Base-by-base conservation (phyloP, 2,797 vertebrate species). In the Emydoidea blandingii region DNA sequence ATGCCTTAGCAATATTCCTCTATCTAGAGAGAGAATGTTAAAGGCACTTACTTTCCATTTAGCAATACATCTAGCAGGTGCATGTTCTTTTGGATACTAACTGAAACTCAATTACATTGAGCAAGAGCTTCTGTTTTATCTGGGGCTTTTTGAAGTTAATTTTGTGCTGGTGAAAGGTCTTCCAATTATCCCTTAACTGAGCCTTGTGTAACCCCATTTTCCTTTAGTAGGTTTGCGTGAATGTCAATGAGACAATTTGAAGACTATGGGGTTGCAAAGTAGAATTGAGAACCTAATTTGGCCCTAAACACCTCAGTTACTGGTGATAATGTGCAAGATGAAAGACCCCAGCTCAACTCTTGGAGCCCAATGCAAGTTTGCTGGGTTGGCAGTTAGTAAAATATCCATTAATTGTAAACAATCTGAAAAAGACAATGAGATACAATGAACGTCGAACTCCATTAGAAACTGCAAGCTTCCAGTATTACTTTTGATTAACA, bases 281-380 rank as follows among this genome's bases (percentile, higher is more conserved):
- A 83, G 94, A 96, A 88, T 37, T 74, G 54, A 86, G 16, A 68
- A 90, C 27, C 87, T 91, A 86, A 91, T 92, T 94, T 83, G 95
- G 65, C 41, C 88, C 76, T 57, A 9, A 87, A 95, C 92, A 94
- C 83, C 91, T 93, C 84, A 74, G 72, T 76, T 87, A 65, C 23
- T 81, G 15, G 68, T 88, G 83, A 83, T 62, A 65, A 84, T 79
- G 65, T 68, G 54, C 82, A 91, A 93, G 94, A 91, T 72, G 91
- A 95, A 94, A 93, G 93, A 90, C 84, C 86, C 83, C 90, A 95
- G 90, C 89, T 96, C 94, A 91, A 93, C 85, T 94, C 92, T n/a
- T 15, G 84, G 72, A 96, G 87, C 88, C 87, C 87, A 95, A 74
- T 93, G 81, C 85, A 94, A 91, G 91, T 91, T 97, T 97, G 96